Conservation (phyloP, 2,113 vertebrate species). For the Misgurnus anguillicaudatus region DNA sequence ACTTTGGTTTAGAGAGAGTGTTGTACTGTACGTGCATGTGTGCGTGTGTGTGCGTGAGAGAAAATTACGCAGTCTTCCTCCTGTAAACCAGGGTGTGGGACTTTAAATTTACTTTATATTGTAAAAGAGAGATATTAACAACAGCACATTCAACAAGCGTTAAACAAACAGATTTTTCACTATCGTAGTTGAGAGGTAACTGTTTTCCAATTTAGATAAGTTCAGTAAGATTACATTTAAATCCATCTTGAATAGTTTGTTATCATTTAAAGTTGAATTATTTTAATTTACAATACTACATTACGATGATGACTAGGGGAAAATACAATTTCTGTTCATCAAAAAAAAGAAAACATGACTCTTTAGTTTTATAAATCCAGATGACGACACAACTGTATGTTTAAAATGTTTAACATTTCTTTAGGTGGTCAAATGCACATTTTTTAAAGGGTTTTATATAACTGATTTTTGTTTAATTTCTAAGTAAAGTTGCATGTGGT, state of each 20-base stretch:
- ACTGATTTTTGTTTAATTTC: slow-evolving; percentile 45
- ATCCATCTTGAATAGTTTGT: slow-evolving; percentile 6
- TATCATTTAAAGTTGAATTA: neutral
- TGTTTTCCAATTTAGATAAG: neutral
- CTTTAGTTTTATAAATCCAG: slow-evolving; percentile 61
- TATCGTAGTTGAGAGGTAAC: neutral
- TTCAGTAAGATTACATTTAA: neutral
- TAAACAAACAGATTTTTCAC: neutral
- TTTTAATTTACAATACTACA: neutral
- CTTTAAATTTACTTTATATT: slow-evolving; percentile 2
- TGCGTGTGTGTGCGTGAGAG: neutral
- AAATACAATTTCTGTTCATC: slow-evolving; percentile 14
- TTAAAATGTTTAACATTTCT: slow-evolving; percentile 26
- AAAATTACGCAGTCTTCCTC: neutral
- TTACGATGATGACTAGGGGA: neutral
- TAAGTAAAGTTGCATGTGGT: slow-evolving; percentile 82
- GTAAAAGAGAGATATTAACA: neutral
- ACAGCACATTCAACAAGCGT: slow-evolving; percentile 20
- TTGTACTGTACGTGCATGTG: neutral
- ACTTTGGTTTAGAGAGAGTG: neutral
- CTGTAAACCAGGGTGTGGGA: neutral
- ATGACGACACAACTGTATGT: slow-evolving; percentile 33
- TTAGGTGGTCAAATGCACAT: slow-evolving; percentile 78
- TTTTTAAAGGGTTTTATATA: slow-evolving; percentile 77
- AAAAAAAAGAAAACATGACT: slow-evolving; percentile 56